A percentile compares a stretch with the other conserved stretches of the same genome.
phyloP scores from a whole-genome alignment of 2,797 vertebrate genomes.

The Pristis pectinata region DNA sequence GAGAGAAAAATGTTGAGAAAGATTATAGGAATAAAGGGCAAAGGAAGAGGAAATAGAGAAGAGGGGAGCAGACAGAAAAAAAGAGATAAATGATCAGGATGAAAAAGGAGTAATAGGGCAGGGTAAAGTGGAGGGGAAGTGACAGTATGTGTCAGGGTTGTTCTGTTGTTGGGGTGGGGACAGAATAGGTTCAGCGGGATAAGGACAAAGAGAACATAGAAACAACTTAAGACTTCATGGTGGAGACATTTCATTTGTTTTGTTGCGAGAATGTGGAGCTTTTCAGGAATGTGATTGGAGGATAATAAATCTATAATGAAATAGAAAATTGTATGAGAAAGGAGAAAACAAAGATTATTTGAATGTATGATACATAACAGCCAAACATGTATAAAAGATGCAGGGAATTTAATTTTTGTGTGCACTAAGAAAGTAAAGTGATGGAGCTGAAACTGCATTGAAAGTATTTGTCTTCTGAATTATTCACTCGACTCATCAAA shows the following conservation, averaged over 20 bases:
- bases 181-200: neutral
- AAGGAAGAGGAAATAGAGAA: neutral
- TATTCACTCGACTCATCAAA: neutral
- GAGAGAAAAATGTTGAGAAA: neutral
- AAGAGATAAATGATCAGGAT: neutral
- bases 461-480: neutral
- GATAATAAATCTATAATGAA: neutral
- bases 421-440: neutral
- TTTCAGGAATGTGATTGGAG: neutral
- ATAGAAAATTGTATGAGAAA: neutral
- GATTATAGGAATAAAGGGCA: neutral
- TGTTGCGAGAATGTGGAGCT: neutral
- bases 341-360: neutral
- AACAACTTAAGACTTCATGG: neutral
- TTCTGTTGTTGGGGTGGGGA: too few relatives aligned
- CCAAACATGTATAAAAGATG: neutral
- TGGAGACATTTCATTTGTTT: neutral
- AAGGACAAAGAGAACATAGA: neutral
- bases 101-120: neutral
- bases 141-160: too few relatives aligned
- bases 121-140: neutral
- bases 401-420: too few relatives aligned
- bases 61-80: neutral
- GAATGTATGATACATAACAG: neutral
- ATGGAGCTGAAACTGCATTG: neutral